Conservation (phyloP, 2,797 vertebrate species). For the Presbytis comata region DNA sequence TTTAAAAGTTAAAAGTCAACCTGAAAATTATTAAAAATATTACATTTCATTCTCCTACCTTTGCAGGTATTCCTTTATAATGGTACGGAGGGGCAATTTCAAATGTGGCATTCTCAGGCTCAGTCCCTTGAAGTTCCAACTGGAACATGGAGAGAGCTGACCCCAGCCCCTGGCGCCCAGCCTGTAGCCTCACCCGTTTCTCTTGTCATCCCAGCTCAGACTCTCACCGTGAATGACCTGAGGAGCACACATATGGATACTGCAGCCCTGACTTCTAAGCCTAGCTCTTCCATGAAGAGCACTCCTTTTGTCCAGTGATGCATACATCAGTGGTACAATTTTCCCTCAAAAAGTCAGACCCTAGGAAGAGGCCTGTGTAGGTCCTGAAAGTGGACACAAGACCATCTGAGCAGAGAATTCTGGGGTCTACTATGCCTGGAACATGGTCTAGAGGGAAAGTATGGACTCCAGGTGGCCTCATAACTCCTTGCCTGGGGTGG, state of each 20-base stretch:
- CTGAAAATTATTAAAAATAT: background rate
- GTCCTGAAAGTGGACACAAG: background rate
- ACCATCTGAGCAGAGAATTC: background rate
- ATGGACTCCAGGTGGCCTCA: background rate
- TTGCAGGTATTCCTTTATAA: background rate
- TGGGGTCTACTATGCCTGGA: background rate
- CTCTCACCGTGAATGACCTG: background rate
- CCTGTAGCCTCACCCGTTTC: background rate
- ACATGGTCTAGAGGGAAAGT: too few relatives aligned
- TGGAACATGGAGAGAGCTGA: background rate
- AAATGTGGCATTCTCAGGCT: background rate
- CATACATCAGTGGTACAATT: background rate
- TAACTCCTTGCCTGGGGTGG: background rate
- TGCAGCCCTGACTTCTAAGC: background rate
- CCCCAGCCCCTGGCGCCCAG: accelerated
- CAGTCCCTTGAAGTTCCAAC: background rate
- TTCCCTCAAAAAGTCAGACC: background rate
- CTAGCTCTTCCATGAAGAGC: background rate
- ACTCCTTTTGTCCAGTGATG: background rate
- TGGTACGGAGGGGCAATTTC: background rate
- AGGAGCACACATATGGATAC: background rate
- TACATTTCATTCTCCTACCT: background rate
- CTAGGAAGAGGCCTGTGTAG: accelerated
- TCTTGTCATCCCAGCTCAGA: background rate
- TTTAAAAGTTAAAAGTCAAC: background rate